Evolutionary conservation across 2,888 invertebrate species (phyloP).

Genomic region (Sycophila texana): DNA sequence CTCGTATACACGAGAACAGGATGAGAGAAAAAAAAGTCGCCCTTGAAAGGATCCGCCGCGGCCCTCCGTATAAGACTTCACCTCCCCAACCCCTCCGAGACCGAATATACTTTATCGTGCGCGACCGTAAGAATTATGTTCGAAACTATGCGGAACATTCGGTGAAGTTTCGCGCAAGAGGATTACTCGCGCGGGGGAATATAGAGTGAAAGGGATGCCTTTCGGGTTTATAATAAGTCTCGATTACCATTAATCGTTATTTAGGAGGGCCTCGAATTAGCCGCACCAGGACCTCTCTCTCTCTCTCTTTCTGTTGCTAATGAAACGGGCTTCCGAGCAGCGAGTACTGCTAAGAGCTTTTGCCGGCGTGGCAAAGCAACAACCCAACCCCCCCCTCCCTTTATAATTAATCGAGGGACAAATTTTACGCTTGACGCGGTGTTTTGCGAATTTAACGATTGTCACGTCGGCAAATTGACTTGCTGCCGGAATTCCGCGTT

Average conservation of each 20-base stretch:
- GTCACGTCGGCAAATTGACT: slow-evolving; percentile 38
- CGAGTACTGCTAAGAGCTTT: neutral
- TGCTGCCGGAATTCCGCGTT: slow-evolving; percentile 21
- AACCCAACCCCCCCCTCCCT: slow-evolving; percentile 17
- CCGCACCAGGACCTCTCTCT: neutral
- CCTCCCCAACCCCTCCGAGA: too few relatives aligned
- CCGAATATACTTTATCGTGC: neutral
- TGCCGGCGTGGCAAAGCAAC: neutral
- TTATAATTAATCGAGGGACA: slow-evolving; percentile 44
- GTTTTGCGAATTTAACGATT: slow-evolving; percentile 45
- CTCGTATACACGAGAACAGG: neutral
- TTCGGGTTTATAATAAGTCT: slow-evolving; percentile 53
- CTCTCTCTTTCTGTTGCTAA: neutral
- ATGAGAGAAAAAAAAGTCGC: too few relatives aligned
- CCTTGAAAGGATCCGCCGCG: too few relatives aligned
- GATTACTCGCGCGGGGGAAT: slow-evolving; percentile 35
- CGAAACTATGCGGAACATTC: slow-evolving; percentile 45
- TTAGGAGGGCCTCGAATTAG: slow-evolving; percentile 43
- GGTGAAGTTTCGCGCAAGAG: slow-evolving; percentile 11
- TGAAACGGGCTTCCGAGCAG: neutral
- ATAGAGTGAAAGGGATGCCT: slow-evolving; percentile 24
- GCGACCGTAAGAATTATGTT: slow-evolving; percentile 38
- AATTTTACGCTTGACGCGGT: slow-evolving; percentile 45
- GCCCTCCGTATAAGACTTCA: too few relatives aligned
- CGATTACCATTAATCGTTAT: slow-evolving; percentile 57